phyloP scores from a whole-genome alignment of 2,113 vertebrate genomes.

The Rhinopithecus roxellana region DNA sequence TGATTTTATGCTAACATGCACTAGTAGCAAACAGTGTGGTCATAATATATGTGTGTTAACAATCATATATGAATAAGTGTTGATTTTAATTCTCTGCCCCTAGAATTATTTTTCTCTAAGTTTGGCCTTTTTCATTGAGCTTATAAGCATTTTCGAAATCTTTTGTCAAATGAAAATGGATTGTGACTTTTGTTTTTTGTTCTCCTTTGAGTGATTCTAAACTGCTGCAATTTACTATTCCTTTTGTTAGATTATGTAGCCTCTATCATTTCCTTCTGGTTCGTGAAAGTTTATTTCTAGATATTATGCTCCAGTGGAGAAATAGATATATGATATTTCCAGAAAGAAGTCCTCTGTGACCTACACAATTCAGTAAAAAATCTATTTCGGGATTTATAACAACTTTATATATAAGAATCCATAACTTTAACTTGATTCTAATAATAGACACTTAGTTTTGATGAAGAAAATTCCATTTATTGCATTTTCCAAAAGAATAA shows the following conservation, averaged over 20 bases:
- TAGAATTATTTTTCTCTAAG: background rate
- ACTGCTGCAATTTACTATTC: background rate
- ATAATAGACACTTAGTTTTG: conserved; percentile 71
- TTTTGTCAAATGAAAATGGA: background rate
- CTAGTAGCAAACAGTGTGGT: background rate
- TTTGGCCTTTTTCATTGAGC: background rate
- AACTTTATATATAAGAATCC: conserved; percentile 55
- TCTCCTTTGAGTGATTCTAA: background rate
- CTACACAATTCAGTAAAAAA: conserved; percentile 50
- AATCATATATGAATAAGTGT: background rate
- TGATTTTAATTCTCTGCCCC: background rate
- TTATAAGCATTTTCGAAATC: background rate
- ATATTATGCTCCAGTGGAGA: conserved; percentile 57
- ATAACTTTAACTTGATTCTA: conserved; percentile 75
- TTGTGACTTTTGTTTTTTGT: background rate
- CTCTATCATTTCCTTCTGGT: conserved; percentile 52
- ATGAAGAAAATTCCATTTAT: conserved; percentile 73
- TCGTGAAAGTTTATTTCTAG: conserved; percentile 64
- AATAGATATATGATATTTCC: conserved; percentile 58
- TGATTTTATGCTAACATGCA: background rate
- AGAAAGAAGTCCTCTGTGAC: conserved; percentile 46
- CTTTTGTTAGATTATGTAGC: background rate
- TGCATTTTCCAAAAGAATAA: conserved; percentile 63
- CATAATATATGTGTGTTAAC: background rate
- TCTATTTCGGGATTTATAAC: conserved; percentile 73